A percentile compares a stretch with the other conserved stretches of the same genome.
Evolutionary conservation across 2,797 vertebrate species (phyloP).

Genomic region (Cynopterus sphinx): DNA sequence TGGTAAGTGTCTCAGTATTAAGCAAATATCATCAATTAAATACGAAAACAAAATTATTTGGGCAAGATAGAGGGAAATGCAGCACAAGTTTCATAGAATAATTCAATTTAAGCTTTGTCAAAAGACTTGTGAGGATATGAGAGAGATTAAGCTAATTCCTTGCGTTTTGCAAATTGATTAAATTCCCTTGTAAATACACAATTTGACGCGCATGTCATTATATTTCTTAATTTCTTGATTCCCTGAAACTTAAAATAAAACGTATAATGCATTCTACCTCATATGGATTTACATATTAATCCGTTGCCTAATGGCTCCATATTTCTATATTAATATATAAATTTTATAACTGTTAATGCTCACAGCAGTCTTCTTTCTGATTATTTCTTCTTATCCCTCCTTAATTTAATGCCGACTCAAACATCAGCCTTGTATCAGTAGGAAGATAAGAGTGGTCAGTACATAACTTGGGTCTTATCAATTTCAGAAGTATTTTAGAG

Average conservation of each 20-base stretch:
- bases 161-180: constrained; percentile 3
- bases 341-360: neutral
- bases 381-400: neutral
- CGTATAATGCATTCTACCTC: neutral
- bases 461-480: neutral
- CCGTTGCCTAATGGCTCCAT: neutral
- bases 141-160: neutral
- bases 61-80: neutral
- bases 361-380: neutral
- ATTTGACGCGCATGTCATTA: neutral
- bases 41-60: constrained; percentile 31
- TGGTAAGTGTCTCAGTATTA: neutral
- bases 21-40: constrained; percentile 52
- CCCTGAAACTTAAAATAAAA: neutral
- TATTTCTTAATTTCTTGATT: neutral
- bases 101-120: constrained; percentile 47
- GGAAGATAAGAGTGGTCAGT: neutral
- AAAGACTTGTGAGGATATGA: neutral
- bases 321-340: neutral
- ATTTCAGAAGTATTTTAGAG: constrained; percentile 2
- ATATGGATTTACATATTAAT: neutral
- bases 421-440: too few relatives aligned
- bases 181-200: neutral
- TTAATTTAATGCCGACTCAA: constrained; percentile 7
- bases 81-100: neutral